Evolutionary conservation across 2,113 vertebrate genomes (phyloP).

Genomic region (Microtus richardsoni): DNA sequence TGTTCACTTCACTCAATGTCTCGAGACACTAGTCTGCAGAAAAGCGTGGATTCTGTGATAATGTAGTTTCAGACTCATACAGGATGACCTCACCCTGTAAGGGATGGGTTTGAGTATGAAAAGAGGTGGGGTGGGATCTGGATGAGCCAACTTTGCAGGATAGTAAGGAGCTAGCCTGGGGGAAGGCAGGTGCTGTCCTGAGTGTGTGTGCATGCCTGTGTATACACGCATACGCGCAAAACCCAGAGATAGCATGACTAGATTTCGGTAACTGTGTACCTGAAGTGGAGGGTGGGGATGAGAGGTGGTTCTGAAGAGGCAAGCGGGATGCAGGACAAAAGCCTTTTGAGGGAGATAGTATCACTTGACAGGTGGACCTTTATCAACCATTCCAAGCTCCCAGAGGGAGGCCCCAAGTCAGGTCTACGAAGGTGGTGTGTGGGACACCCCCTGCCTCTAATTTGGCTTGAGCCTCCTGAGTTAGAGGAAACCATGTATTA

Average conservation of each 20-base stretch:
- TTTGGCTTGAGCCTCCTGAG: neutral
- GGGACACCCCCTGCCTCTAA: neutral
- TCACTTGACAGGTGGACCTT: too few species aligned
- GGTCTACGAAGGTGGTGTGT: neutral
- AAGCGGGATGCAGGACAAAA: neutral
- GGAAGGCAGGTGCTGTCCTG: neutral
- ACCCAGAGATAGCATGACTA: neutral
- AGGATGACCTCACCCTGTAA: neutral
- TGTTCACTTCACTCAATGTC: neutral
- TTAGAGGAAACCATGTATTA: neutral
- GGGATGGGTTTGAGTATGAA: neutral
- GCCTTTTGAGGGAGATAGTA: neutral
- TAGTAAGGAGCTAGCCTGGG: neutral
- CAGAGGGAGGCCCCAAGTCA: neutral
- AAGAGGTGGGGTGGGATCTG: neutral
- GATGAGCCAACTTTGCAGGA: neutral
- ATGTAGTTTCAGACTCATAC: neutral
- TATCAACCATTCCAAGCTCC: neutral
- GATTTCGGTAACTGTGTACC: neutral
- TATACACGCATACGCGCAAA: neutral
- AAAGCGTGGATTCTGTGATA: neutral
- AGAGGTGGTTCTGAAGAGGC: neutral
- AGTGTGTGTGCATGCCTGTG: too few species aligned
- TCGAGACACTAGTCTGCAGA: neutral
- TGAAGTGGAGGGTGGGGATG: neutral